A percentile compares a stretch with the other conserved stretches of the same genome.
These are phyloP conservation scores for Lycophotia porphyrea DNA, from an alignment of 2,888 invertebrate genomes.

Conservation along the genomic window DNA sequence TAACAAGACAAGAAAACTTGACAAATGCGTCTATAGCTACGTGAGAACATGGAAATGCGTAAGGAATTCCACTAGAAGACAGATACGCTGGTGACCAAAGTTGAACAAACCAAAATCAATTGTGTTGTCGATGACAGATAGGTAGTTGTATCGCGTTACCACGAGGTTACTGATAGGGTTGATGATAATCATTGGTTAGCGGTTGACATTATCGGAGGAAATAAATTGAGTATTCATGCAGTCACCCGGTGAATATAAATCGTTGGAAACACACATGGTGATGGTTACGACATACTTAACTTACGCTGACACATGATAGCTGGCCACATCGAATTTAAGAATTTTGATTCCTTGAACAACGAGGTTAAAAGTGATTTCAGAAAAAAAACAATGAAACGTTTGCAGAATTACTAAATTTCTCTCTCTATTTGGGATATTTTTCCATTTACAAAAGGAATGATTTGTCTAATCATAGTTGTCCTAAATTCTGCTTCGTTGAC, in stretches of 20 bases:
- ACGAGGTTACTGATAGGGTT: slow-evolving; percentile 67
- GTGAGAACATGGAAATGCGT: slow-evolving; percentile 49
- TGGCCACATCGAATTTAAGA: neutral
- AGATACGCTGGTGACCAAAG: slow-evolving; percentile 54
- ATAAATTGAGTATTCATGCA: slow-evolving; percentile 82
- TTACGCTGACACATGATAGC: slow-evolving; percentile 41
- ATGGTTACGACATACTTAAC: slow-evolving; percentile 54
- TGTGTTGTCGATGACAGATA: slow-evolving; percentile 61
- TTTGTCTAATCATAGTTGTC: neutral
- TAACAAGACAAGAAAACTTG: slow-evolving; percentile 46
- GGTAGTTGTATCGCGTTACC: slow-evolving; percentile 62
- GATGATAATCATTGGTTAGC: slow-evolving; percentile 80
- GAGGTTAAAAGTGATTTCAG: neutral
- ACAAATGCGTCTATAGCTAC: slow-evolving; percentile 42
- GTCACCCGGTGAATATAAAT: slow-evolving; percentile 78
- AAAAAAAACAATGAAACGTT: neutral
- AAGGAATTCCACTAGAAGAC: slow-evolving; percentile 58
- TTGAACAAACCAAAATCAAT: slow-evolving; percentile 60
- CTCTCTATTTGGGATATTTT: neutral
- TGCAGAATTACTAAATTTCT: neutral
- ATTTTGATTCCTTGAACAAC: neutral
- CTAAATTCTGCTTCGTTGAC: neutral
- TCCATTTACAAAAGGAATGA: neutral
- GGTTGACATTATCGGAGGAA: slow-evolving; percentile 81
- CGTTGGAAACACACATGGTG: slow-evolving; percentile 67